phyloP scores from a whole-genome alignment of 2,797 vertebrate genomes.

The Dromococcyx pavoninus region DNA sequence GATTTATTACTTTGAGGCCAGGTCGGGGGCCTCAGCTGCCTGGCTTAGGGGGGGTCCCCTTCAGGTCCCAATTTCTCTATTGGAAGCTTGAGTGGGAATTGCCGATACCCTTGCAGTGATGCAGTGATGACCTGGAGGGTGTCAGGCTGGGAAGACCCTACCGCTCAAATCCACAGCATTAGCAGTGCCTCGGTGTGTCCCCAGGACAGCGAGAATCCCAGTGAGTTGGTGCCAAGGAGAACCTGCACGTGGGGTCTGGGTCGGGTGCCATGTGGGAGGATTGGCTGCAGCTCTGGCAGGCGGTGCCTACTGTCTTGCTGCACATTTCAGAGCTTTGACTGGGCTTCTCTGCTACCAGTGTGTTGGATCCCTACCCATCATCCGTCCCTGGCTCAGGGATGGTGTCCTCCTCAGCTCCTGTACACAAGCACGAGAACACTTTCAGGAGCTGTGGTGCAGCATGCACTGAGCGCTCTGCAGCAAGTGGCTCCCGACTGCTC shows the following conservation, averaged over 20 bases:
- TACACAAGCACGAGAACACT: rapidly evolving
- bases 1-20: not conserved
- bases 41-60: not conserved
- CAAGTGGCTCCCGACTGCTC: not conserved
- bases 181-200: not conserved
- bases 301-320: not conserved
- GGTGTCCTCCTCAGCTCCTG: rapidly evolving
- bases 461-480: rapidly evolving
- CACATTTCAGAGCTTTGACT: rapidly evolving
- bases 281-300: not conserved
- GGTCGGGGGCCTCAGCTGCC: not conserved
- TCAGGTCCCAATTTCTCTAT: not conserved
- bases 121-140: too few relatives aligned
- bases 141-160: not conserved
- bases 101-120: rapidly evolving
- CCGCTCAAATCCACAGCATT: rapidly evolving
- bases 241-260: rapidly evolving
- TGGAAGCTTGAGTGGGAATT: not conserved
- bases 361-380: rapidly evolving
- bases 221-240: rapidly evolving
- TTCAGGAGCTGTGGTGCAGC: not conserved
- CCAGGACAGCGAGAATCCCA: not conserved
- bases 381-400: not conserved
- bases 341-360: rapidly evolving
- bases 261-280: rapidly evolving